These are phyloP conservation scores for Onthophagus sagittarius DNA, from an alignment of 2,888 invertebrate genomes.

Conservation along the genomic window DNA sequence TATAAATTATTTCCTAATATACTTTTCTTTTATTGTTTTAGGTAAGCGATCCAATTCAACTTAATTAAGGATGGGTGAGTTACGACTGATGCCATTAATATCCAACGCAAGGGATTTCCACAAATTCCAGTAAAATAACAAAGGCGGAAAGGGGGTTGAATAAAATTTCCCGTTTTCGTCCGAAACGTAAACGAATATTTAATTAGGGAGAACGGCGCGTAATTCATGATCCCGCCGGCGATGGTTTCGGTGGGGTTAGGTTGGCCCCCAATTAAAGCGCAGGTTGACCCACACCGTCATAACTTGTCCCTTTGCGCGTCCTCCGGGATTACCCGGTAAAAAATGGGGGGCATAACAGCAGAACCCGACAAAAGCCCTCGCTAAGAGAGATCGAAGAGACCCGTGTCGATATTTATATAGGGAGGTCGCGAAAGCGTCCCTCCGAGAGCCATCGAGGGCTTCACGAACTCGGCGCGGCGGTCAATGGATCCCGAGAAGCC, in stretches of 20 bases:
- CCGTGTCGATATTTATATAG: background rate
- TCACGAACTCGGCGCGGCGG: background rate
- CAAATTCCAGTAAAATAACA: background rate
- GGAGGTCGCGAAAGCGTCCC: background rate
- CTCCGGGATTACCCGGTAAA: background rate
- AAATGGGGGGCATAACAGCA: background rate
- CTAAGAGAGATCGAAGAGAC: background rate
- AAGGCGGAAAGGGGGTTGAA: background rate
- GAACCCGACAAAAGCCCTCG: background rate
- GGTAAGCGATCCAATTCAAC: background rate
- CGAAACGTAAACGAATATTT: constrained; percentile 15
- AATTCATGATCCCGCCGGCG: constrained; percentile 10
- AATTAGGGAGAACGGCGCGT: constrained; percentile 14
- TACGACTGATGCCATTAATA: background rate
- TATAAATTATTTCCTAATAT: too few species aligned
- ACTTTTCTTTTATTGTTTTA: background rate
- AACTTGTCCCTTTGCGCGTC: background rate
- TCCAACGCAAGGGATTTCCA: background rate
- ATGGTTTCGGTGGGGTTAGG: background rate
- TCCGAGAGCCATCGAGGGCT: background rate
- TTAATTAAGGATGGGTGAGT: background rate
- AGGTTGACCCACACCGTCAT: background rate
- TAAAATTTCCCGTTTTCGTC: background rate
- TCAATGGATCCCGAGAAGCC: background rate
- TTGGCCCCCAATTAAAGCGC: constrained; percentile 2